Evolutionary conservation across 2,888 invertebrate species (phyloP), one percentile per base, ranked within the genome.

Genomic region (Sicus ferrugineus): DNA sequence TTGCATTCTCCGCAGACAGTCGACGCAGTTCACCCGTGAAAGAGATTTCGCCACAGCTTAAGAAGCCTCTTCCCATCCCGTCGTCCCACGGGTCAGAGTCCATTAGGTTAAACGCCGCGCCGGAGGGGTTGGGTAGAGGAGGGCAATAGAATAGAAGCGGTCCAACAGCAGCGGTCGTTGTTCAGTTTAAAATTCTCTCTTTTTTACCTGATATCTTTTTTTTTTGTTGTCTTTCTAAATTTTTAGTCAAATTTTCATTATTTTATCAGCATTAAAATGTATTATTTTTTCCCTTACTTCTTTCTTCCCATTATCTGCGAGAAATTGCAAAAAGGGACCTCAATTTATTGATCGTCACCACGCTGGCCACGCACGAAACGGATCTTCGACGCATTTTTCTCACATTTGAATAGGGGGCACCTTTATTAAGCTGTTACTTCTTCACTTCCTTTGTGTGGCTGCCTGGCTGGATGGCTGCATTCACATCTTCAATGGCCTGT

Each of bases 31-130:
- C 76, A 76, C 75, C 78, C 80, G 75, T 74, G 72, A 67, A 79
- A 73, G 77, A 75, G 75, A 80, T 77, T 79, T 80, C 77, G 79
- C 79, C 79, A 76, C 79, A 80, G 79, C 79, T 79, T 80, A 79
- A 75, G 73, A 75, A 34, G 58, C 46, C 23, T 23, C 52, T 70
- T 70, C 5, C 7, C 54, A 11, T 26, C 14, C 28, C 28, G 26
- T 54, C 26, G 23, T 14, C 14, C 14, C 7, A 1, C 7, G 76
- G 81, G 81, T 81, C 81, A 82, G 80, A 77, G 78, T 75, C 80
- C 74, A 81, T 81, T 81, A 82, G 81, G 81, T 82, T 81, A 82
- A 81, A 82, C 80, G 79, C 79, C 73, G 72, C 67, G 72, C 67
- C 73, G 73, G 72, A 73, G 74, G 73, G 73, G 73, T 71, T 75